Evolutionary conservation across 2,113 vertebrate species (phyloP).

Genomic region (Turdus rufiventris): DNA sequence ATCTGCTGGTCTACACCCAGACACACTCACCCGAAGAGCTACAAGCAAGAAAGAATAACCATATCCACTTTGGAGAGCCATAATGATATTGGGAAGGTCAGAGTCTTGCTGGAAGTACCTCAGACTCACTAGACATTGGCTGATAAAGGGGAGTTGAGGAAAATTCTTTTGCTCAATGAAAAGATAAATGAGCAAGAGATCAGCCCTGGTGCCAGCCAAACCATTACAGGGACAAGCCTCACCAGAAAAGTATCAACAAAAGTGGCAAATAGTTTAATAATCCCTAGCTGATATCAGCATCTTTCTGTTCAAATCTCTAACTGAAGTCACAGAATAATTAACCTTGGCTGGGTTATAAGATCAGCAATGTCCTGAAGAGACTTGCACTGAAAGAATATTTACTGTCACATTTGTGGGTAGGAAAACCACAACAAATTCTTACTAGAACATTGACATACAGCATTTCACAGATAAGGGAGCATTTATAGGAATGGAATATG

Average conservation of each 20-base stretch:
- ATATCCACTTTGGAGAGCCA: not conserved
- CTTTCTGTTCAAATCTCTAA: not conserved
- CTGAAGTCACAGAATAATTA: slow-evolving; percentile 1
- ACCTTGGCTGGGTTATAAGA: not conserved
- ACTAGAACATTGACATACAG: not conserved
- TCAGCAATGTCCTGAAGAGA: not conserved
- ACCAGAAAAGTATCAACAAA: not conserved
- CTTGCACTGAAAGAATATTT: not conserved
- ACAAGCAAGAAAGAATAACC: not conserved
- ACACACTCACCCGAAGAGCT: not conserved
- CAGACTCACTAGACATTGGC: not conserved
- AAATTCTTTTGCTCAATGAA: not conserved
- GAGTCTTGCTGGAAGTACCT: not conserved
- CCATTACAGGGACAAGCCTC: not conserved
- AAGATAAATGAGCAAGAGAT: not conserved
- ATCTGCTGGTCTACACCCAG: not conserved
- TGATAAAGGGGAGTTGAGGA: not conserved
- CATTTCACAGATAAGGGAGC: not conserved
- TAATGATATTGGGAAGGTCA: not conserved
- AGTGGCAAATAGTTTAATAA: not conserved
- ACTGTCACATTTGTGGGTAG: not conserved
- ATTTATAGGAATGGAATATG: not conserved
- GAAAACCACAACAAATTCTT: not conserved
- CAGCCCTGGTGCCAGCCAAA: not conserved
- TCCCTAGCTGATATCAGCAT: not conserved